These are phyloP conservation scores for Epizoanthus scotinus DNA, from an alignment of 92 coral and sea anemone species.

Conservation along the genomic window DNA sequence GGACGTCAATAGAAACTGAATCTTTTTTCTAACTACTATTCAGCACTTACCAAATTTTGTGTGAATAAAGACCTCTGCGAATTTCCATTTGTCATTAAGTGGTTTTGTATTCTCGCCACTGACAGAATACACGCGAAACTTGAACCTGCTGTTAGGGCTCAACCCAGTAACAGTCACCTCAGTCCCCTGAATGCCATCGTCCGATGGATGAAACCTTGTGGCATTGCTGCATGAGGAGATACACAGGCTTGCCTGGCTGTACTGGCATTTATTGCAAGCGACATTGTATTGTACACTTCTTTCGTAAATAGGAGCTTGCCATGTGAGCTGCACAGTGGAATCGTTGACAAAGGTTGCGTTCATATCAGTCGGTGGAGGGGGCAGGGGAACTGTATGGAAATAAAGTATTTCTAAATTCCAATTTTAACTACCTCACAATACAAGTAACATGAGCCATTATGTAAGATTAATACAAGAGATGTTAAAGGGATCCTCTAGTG, in stretches of 20 bases:
- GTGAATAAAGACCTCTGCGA: slow-evolving; percentile 12
- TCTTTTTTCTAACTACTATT: not conserved
- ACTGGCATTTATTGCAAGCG: slow-evolving; percentile 10
- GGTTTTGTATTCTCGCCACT: not conserved
- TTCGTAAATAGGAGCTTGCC: slow-evolving; percentile 20
- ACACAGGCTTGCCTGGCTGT: not conserved
- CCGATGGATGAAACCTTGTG: slow-evolving; percentile 5
- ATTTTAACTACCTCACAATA: not conserved
- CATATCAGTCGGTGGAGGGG: slow-evolving; percentile 19
- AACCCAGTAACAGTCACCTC: slow-evolving; percentile 18
- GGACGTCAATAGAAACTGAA: not conserved
- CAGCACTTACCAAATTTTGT: slow-evolving; percentile 2
- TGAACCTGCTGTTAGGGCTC: slow-evolving; percentile 3
- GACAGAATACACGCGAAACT: slow-evolving; percentile 25
- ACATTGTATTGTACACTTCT: slow-evolving; percentile 10
- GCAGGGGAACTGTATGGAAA: slow-evolving; percentile 11
- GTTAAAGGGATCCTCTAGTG: too few species aligned
- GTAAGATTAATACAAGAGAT: too few species aligned
- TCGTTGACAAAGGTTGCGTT: slow-evolving; percentile 31
- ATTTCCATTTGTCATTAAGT: slow-evolving; percentile 17
- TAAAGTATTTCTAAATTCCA: not conserved
- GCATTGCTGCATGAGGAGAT: slow-evolving; percentile 18
- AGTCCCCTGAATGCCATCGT: slow-evolving; percentile 2
- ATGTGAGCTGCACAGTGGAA: slow-evolving; percentile 1
- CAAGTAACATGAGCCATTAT: too few species aligned